Conservation (phyloP, 2,888 invertebrate species). For the Cheilosia soror region DNA sequence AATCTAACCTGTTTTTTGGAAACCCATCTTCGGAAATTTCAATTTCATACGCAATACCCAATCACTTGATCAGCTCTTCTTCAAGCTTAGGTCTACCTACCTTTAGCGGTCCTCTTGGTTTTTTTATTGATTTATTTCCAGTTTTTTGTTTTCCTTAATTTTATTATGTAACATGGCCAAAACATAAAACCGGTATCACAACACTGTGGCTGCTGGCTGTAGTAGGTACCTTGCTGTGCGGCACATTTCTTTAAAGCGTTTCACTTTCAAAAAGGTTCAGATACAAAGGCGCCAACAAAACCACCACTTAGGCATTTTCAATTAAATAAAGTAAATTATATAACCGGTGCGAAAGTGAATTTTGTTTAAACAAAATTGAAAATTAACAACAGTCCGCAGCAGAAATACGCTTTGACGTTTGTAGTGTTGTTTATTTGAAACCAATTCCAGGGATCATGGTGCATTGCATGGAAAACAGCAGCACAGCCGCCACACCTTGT, state of each 20-base stretch:
- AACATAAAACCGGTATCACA: constrained; percentile 65
- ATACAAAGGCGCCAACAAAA: constrained; percentile 17
- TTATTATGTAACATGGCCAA: constrained; percentile 65
- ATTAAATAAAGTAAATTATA: constrained; percentile 59
- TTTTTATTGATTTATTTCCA: constrained; percentile 45
- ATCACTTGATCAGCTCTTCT: constrained; percentile 14
- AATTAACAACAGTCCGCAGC: constrained; percentile 14
- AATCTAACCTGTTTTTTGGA: constrained; percentile 57
- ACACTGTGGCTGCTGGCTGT: neutral
- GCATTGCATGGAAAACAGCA: constrained; percentile 46
- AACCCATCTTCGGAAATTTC: constrained; percentile 50
- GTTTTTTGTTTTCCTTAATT: constrained; percentile 33
- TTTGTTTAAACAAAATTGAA: constrained; percentile 13
- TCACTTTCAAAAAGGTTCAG: constrained; percentile 63
- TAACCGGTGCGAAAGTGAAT: constrained; percentile 53
- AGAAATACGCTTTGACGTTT: constrained; percentile 19
- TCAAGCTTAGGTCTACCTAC: constrained; percentile 27
- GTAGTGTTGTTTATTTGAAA: constrained; percentile 35
- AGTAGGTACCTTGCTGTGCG: constrained; percentile 25
- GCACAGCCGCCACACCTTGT: constrained; percentile 57
- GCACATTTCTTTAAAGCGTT: constrained; percentile 60
- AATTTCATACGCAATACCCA: constrained; percentile 41
- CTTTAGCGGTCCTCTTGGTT: constrained; percentile 11
- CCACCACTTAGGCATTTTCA: constrained; percentile 31
- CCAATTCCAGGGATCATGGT: constrained; percentile 26